Base-by-base conservation (phyloP, 2,113 vertebrate species). In the Pachycephala philippinensis region DNA sequence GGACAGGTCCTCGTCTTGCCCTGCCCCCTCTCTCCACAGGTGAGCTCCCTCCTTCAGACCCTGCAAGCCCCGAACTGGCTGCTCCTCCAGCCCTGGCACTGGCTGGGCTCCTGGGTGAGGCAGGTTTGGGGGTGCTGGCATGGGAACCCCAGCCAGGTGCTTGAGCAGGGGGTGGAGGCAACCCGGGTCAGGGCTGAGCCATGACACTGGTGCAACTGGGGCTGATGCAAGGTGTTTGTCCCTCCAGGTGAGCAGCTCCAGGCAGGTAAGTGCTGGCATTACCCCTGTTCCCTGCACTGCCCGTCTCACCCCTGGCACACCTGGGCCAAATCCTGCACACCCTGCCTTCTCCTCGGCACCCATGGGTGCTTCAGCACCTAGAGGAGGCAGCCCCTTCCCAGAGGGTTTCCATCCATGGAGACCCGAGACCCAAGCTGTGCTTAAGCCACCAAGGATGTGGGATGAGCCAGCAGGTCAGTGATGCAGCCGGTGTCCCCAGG, bases 201-300 rank as follows among this genome's bases (percentile, higher is more conserved):
- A 6, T 15, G 60, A 7, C 24, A 14, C 4, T 1, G 35, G 27
- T 40, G 7, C 8, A 44, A 47, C 16, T 1, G 1, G 42, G 63
- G 13, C 70, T 94, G 45, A 96, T 0, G 0, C 4, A 1, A 1
- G 2, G 4, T 45, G 6, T 94, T 88, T 88, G 59, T 86, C 28
- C 63, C 68, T 80, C 42, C 79, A 97, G 96, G 92, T 88, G 85
- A 49, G 63, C 83, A 74, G 47, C 79, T 95, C 92, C 90, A 90
- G 19, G 71, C 42, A 94, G 94, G 96, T 94, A 83, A 54, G 90
- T 72, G 59, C 11, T 8, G 2, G 37, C 0, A 2, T 74, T 63
- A 37, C 37, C 16, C 6, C 45, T 15, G 4, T 2, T 2, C 28
- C 57, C 40, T 3, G 0, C 28, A 19, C 10, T 30, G 8, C 23